Percentiles rank a stretch among this genome's conserved stretches.
These are phyloP conservation scores for Priocnemis perturbator DNA, from an alignment of 2,888 invertebrate species.

Conservation along the genomic window DNA sequence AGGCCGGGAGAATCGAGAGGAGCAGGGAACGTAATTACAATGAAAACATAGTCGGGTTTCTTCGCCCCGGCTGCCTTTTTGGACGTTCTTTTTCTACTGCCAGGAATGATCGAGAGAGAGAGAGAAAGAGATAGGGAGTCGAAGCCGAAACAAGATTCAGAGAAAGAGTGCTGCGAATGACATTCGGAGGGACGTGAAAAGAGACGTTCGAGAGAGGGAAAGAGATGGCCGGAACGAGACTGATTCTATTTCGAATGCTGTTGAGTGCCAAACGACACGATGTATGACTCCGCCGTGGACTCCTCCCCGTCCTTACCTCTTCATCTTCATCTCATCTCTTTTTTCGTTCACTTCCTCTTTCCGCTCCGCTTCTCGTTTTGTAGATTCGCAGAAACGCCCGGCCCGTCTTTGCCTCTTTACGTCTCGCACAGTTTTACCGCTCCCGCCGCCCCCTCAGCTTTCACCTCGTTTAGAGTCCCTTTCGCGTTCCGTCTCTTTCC, in stretches of 20 bases:
- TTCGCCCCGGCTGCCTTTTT: constrained; percentile 39
- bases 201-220: constrained; percentile 23
- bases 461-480: constrained; percentile 4
- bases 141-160: not conserved
- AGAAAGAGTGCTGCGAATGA: constrained; percentile 7
- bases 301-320: constrained; percentile 38
- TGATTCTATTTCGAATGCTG: constrained; percentile 72
- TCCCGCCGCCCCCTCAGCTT: constrained; percentile 9
- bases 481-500: constrained; percentile 3
- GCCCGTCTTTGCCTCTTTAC: constrained; percentile 32
- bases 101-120: constrained; percentile 38
- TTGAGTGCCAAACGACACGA: constrained; percentile 73
- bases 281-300: constrained; percentile 40
- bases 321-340: constrained; percentile 24
- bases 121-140: constrained; percentile 7
- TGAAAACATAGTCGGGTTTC: constrained; percentile 69
- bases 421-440: constrained; percentile 26
- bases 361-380: constrained; percentile 31
- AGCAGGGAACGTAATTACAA: constrained; percentile 64
- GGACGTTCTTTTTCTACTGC: constrained; percentile 39
- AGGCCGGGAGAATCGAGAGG: constrained; percentile 16
- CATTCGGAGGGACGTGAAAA: constrained; percentile 1
- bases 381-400: constrained; percentile 9
- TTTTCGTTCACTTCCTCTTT: constrained; percentile 34
- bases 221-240: constrained; percentile 38